phyloP scores from a whole-genome alignment of 2,113 vertebrate species.

The Malurus cyaneus region DNA sequence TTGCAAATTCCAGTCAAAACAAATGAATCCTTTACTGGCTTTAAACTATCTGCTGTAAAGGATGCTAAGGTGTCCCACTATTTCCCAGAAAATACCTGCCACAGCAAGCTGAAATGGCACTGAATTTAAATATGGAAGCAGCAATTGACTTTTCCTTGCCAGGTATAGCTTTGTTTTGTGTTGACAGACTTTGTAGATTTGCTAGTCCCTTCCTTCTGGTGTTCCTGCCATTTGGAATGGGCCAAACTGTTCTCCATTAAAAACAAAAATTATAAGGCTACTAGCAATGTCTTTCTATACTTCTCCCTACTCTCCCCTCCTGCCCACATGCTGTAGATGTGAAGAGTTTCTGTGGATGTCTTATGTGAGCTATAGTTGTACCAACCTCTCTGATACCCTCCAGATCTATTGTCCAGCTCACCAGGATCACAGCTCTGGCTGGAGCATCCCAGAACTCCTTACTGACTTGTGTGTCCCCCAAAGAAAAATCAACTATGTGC shows the following conservation, averaged over 20 bases:
- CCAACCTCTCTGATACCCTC: neutral
- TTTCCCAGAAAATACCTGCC: neutral
- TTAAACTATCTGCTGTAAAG: neutral
- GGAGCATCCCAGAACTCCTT: neutral
- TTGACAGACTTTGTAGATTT: neutral
- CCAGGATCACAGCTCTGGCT: neutral
- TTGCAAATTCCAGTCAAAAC: neutral
- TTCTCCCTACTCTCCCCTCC: neutral
- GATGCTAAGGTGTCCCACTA: neutral
- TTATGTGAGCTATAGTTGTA: neutral
- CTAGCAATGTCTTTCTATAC: neutral
- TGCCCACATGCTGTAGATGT: neutral
- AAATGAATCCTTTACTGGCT: neutral
- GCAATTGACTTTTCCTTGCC: neutral
- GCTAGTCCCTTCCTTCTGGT: neutral
- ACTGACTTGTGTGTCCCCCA: neutral
- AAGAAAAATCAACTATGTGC: neutral
- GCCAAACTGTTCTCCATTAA: neutral
- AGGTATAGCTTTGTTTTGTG: neutral
- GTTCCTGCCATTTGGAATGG: neutral
- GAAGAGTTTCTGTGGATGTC: neutral
- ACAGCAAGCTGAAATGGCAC: neutral
- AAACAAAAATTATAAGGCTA: neutral
- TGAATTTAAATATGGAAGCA: neutral
- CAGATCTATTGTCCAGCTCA: neutral